Conservation (phyloP, 2,888 invertebrate species). For the Caenorhabditis sp. region DNA sequence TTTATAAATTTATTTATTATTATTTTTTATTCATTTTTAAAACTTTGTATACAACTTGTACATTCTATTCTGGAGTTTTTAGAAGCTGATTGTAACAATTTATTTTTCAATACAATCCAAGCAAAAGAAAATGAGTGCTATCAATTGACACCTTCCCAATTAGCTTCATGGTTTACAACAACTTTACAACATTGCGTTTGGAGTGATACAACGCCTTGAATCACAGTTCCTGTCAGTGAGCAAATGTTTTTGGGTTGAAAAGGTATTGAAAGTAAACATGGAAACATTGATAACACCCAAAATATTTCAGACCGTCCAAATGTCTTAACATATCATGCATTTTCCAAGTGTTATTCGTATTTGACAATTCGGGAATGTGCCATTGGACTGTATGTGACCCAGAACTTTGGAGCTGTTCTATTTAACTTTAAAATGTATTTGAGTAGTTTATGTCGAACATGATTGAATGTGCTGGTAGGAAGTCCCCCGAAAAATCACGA, state of each 20-base stretch:
- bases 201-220: conserved; percentile 8
- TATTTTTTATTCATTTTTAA: no score
- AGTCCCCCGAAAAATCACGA: conserved; percentile 46
- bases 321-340: not conserved
- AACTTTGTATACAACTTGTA: no score
- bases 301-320: conserved; percentile 12
- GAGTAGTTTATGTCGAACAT: conserved; percentile 17
- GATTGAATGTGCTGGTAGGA: conserved; percentile 27
- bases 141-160: no score
- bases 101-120: no score
- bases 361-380: not conserved
- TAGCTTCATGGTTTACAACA: no score
- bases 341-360: not conserved
- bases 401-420: not conserved
- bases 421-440: not conserved
- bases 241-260: conserved; percentile 32
- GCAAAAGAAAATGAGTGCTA: no score
- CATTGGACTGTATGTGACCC: no score
- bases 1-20: no score
- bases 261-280: conserved; percentile 31
- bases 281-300: conserved; percentile 42
- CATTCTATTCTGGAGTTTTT: no score
- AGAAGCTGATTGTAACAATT: no score
- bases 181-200: not conserved
- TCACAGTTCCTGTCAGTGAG: conserved; percentile 17